Evolutionary conservation across 1,140 invertebrate species (phyloP), one percentile per base, ranked within the genome.

Genomic region (Globodera ellingtonae): DNA sequence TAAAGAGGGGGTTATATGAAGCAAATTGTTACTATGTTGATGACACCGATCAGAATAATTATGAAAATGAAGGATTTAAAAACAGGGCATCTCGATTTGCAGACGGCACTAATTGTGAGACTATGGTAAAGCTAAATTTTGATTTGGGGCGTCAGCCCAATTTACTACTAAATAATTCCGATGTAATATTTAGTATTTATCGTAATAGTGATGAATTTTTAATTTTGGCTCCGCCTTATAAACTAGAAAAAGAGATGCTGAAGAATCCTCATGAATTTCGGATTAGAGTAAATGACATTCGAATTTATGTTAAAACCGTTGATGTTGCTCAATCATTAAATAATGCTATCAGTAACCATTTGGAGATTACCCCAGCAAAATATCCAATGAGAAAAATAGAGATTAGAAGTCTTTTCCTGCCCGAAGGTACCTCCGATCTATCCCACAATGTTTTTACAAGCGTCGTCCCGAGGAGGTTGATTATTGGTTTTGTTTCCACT

Each of bases 291-390:
- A 8, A 69, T n/a, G 47, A 56, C n/a, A 56, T 82, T 10, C 6
- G 69, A 52, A 6, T 82, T 10, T 82, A 67, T 72, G 52, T 82
- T 0, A 71, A 62, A 52, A 21, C 35, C n/a, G 46, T 82, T 5
- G 81, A 82, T 13, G 9, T 84, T 15, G n/a, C 21, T n/a, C 35
- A 48, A 13, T 83, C 81, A 46, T 47, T 82, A 56, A 82, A 82
- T 50, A 44, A 82, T 15, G 82, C 18, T 7, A 82, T 82, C 24
- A 52, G 47, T 15, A 83, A 15, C 1, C 56, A 78, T 35, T 35
- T 81, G 4, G 82, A 81, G 46, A 83, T 35, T 13, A 7, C 7
- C 0, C 35, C 50, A 9, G 83, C 56, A 9, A 79, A 81, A 71
- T 81, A 80, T 6, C 75, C 82, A 21, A 10, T 81, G 10, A 59